Conservation (phyloP, 23 tunicate genomes). For the Halocynthia aurantium region DNA sequence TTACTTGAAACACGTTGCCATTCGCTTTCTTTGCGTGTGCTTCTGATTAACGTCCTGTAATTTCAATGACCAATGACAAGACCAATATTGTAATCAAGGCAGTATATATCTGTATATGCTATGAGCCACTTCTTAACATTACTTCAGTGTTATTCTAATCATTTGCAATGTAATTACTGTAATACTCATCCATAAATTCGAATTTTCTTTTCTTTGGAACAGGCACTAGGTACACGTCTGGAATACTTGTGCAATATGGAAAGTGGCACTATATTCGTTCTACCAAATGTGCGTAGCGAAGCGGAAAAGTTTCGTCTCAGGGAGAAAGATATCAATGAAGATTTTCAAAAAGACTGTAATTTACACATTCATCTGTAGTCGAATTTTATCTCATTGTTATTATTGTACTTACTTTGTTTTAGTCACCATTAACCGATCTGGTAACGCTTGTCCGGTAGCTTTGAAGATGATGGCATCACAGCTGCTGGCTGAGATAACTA, state of each 20-base stretch:
- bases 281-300: slow-evolving; percentile 29
- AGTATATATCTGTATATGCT: neutral
- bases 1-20: no score
- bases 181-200: neutral
- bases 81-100: no score
- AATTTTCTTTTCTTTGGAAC: neutral
- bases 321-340: slow-evolving; percentile 52
- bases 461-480: slow-evolving; percentile 61
- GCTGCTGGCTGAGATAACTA: slow-evolving; percentile 69
- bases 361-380: no score
- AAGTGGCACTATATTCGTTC: slow-evolving; percentile 15
- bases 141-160: neutral
- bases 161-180: neutral
- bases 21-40: no score
- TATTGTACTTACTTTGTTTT: neutral
- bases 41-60: no score
- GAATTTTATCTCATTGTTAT: no score
- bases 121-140: neutral
- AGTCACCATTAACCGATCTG: slow-evolving; percentile 55
- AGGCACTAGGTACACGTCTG: slow-evolving; percentile 13
- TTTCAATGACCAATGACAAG: no score
- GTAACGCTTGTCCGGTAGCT: slow-evolving; percentile 52
- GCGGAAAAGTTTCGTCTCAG: slow-evolving; percentile 15
- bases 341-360: slow-evolving; percentile 65
- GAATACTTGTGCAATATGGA: slow-evolving; percentile 15